Base-by-base conservation (phyloP, 2,797 vertebrate species). In the Gallinago stenura region DNA sequence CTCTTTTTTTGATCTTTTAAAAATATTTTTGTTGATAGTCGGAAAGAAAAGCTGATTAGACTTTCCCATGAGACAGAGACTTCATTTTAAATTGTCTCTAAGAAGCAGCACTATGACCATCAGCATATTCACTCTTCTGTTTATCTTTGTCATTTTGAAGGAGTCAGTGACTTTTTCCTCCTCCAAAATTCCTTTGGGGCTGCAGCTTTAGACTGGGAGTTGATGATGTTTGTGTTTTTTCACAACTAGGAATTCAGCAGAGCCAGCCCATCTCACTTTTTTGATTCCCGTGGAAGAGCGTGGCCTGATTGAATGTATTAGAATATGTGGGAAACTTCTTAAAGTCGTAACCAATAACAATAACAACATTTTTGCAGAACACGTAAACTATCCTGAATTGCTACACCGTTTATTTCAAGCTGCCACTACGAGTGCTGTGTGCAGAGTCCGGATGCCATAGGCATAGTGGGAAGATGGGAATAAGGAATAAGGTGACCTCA, bases 121-220 rank as follows among this genome's bases (percentile, higher is more conserved):
- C 80, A 77, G 41, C 89, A 73, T 87, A 73, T 61, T 78, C 78
- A 54, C 89, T 95, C 62, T 84, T 79, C 61, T 91, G 61, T 89
- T 94, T 81, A 81, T 95, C 45, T 64, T 57, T 84, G 78, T 87
- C 90, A 48, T 89, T 66, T 71, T 91, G 82, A 95, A 94, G 94
- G 89, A 96, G 75, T 87, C 64, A 28, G 58, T 82, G 48, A 11
- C 79, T 84, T 79, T 83, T 87, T 87, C 46, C 70, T 85, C 41
- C 78, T 84, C 45, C 64, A 60, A 28, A 89, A 89, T 96, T 93
- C 90, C 70, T 70, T 50, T 70, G 68, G 51, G 62, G n/a, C 48
- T 89, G 28, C 46, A 82, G 46, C 7, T 2, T 78, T 83, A 83
- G 57, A 15, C 48, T 82, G 72, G 35, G 66, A 61, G 25, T 70